A percentile compares a stretch with the other conserved stretches of the same genome.
Evolutionary conservation across 30 jellyfish, hydroid and myxozoan genomes (phyloP).

Genomic region (Chrysaora quinquecirrha): DNA sequence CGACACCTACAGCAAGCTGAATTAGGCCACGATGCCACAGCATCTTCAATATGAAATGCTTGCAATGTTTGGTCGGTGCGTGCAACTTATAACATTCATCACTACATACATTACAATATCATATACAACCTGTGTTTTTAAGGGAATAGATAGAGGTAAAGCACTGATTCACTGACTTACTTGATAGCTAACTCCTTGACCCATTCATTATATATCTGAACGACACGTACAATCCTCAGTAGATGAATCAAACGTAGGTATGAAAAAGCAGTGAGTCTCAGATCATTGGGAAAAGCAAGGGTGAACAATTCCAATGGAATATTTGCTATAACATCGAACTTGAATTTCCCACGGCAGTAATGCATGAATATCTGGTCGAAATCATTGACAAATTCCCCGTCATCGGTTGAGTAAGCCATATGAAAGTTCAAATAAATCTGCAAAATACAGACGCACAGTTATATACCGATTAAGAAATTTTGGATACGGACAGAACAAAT

Average conservation of each 20-base stretch:
- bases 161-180: slow-evolving; percentile 67
- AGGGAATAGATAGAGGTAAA: no score
- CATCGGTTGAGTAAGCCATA: slow-evolving; percentile 42
- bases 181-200: slow-evolving; percentile 63
- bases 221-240: slow-evolving; percentile 61
- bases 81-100: no score
- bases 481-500: no score
- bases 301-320: slow-evolving; percentile 74
- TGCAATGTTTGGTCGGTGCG: no score
- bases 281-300: slow-evolving; percentile 43
- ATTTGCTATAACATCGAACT: slow-evolving; percentile 62
- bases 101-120: no score
- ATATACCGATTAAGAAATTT: no score
- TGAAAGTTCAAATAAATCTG: slow-evolving; percentile 86
- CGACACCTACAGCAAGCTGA: no score
- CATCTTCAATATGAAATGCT: no score
- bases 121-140: no score
- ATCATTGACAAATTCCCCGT: slow-evolving; percentile 58
- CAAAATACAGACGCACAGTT: neutral
- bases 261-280: slow-evolving; percentile 42
- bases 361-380: slow-evolving; percentile 45
- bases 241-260: slow-evolving; percentile 69
- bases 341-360: slow-evolving; percentile 71
- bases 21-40: no score
- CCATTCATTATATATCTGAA: slow-evolving; percentile 59